A percentile compares a stretch with the other conserved stretches of the same genome.
phyloP scores from a whole-genome alignment of 2,888 invertebrate species.

The Lingula anatina region DNA sequence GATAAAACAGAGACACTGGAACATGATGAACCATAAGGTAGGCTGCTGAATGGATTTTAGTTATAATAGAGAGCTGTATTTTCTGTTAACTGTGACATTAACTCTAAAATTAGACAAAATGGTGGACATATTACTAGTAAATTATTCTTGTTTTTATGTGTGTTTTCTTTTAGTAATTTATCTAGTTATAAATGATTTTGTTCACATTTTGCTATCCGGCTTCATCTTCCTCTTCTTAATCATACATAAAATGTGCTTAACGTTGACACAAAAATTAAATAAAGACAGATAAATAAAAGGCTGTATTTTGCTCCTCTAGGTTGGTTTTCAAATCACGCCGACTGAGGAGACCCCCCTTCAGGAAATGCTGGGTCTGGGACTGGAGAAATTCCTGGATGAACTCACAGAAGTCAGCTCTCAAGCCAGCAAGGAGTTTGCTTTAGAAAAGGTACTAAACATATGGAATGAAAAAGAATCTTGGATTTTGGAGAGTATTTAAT shows the following conservation, averaged over 20 bases:
- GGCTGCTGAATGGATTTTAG: background rate
- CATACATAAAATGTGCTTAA: no score
- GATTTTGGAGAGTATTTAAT: no score
- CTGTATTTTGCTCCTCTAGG: no score
- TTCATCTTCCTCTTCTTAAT: no score
- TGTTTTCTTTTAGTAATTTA: no score
- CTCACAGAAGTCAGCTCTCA: constrained; percentile 42
- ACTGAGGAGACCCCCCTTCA: constrained; percentile 39
- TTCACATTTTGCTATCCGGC: no score
- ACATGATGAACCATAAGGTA: constrained; percentile 48
- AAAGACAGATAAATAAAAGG: no score
- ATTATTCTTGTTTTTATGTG: background rate
- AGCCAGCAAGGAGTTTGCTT: constrained; percentile 50
- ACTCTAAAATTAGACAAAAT: background rate
- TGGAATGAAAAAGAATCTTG: no score
- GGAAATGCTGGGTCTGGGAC: constrained; percentile 43
- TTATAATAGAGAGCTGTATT: background rate
- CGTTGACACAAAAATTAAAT: no score
- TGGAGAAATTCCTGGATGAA: constrained; percentile 49
- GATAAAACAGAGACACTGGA: constrained; percentile 49
- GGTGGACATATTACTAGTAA: background rate
- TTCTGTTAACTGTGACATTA: no score
- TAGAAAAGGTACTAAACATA: constrained; percentile 48
- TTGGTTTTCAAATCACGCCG: constrained; percentile 43
- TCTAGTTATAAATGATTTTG: no score